Percentiles rank a stretch among this genome's conserved stretches.
Conservation (phyloP, 2,113 vertebrate genomes). For the Ochotona curzoniae region DNA sequence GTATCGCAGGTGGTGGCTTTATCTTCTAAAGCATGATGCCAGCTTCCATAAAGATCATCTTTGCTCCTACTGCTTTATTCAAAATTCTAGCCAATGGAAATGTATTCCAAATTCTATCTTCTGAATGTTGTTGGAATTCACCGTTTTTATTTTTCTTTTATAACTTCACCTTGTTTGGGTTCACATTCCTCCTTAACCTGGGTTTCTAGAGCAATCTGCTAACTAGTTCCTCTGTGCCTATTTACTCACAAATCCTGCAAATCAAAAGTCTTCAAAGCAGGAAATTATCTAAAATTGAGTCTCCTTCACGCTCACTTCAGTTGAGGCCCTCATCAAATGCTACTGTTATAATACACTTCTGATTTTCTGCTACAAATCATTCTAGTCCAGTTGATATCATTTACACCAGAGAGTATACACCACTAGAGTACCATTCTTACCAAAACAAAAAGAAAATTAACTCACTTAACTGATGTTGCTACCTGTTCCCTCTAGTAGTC, state of each 20-base stretch:
- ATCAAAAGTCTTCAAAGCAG: conserved; percentile 40
- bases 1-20: too few species aligned
- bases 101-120: conserved; percentile 34
- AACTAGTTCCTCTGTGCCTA: conserved; percentile 2
- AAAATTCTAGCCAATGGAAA: conserved; percentile 42
- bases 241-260: conserved; percentile 9
- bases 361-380: not conserved
- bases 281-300: conserved; percentile 20
- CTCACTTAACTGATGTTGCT: not conserved
- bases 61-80: not conserved
- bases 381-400: not conserved
- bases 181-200: conserved; percentile 12
- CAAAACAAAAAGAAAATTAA: conserved; percentile 44
- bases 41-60: not conserved
- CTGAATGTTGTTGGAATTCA: conserved; percentile 33
- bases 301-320: not conserved
- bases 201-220: conserved; percentile 7
- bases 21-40: too few species aligned
- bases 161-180: not conserved
- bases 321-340: not conserved
- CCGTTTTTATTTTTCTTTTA: not conserved
- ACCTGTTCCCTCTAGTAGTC: not conserved
- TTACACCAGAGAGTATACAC: not conserved
- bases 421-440: not conserved
- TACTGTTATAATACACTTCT: not conserved